Percentiles rank a stretch among this genome's conserved stretches.
Conservation (phyloP, 2,888 invertebrate species). For the Epinotia brunnichana region DNA sequence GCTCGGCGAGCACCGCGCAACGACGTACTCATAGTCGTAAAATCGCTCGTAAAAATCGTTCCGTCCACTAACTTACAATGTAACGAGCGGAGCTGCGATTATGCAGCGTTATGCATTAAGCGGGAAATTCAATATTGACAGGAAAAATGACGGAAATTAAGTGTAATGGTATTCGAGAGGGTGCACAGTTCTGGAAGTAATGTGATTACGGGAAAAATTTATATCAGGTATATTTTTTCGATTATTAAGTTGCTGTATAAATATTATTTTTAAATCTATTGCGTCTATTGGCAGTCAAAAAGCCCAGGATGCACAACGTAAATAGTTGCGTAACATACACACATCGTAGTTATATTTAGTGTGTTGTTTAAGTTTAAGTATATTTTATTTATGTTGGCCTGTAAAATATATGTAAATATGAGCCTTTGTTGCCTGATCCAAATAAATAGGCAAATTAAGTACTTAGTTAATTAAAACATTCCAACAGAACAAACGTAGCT, state of each 20-base stretch:
- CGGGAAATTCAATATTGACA: constrained; percentile 40
- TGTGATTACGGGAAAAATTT: neutral
- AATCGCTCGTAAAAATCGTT: constrained; percentile 51
- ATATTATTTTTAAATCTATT: no score
- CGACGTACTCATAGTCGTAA: constrained; percentile 47
- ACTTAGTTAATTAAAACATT: no score
- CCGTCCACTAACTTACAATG: constrained; percentile 47
- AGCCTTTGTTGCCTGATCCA: no score
- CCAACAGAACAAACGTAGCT: no score
- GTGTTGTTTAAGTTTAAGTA: no score
- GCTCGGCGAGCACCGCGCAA: constrained; percentile 37
- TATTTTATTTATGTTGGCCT: no score
- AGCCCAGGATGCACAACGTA: no score
- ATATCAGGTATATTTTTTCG: neutral
- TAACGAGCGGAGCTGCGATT: constrained; percentile 53
- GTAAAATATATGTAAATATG: no score
- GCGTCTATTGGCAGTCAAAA: no score
- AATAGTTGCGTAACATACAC: no score
- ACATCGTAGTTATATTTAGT: no score
- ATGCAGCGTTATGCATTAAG: constrained; percentile 48
- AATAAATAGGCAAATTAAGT: no score
- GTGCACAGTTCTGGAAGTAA: neutral
- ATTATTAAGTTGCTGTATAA: neutral
- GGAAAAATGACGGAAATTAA: constrained; percentile 46
- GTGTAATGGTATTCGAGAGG: constrained; percentile 20